Base-by-base conservation (phyloP, 2,888 invertebrate genomes). In the Acanthosepion pharaonis region DNA sequence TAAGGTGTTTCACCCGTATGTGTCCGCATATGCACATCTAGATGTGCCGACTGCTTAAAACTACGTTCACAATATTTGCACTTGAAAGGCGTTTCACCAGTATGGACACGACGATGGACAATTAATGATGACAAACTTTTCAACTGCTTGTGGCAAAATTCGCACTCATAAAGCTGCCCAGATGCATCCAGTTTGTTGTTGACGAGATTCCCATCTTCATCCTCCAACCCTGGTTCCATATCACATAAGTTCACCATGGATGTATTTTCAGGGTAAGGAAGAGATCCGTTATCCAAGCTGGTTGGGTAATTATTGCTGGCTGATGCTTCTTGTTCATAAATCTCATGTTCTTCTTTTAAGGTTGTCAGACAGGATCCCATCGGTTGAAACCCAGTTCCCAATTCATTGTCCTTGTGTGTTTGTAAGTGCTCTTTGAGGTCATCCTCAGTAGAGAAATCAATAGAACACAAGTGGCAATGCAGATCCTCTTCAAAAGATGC, bases 31-130 rank as follows among this genome's bases (percentile, higher is more conserved):
- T 93, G 93, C 28, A 93, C 93, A 25, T 93, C 93, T 25, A 93
- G 49, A 49, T 93, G 93, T 53, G 93, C 93, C 28, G 51, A 93
- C 53, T 93, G 93, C n/a, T 93, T 93, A 49, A 93, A 93, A 53
- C 93, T 93, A 11, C 93, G 93, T 11, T 93, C 93, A 51, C 93
- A 93, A 48, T 93, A 51, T 3, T 53, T 49, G 48, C 93, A 93
- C 53, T 93, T 93, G 53, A 42, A 93, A 49, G 93, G 93, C 11
- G 93, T 20, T 28, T 93, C 93, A 4, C 93, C 93, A 5, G 93
- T 93, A 28, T 93, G 93, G 28, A 93, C 93, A 49, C 93, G 93
- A 5, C 93, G 49, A 33, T 93, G 93, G 28, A 53, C 53, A 93
- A 93, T n/a, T 53, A 93, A 53, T 28, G 93, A 93, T 11, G 93